Conservation (phyloP, 23 tunicate genomes). For the Diplosoma virens region DNA sequence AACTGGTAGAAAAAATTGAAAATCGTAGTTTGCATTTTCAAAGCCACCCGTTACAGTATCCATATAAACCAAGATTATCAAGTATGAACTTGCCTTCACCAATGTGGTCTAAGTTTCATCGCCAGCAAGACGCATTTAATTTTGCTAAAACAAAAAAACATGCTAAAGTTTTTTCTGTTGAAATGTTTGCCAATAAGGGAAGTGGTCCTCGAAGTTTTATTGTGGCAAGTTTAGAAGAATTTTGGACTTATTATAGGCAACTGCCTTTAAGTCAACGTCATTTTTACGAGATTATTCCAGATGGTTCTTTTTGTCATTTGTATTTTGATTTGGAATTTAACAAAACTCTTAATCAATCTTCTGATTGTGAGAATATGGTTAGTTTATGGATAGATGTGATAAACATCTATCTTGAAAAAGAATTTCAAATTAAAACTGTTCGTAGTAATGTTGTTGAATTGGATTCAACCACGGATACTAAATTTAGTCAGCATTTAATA, state of each 20-base stretch:
- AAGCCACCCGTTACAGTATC: constrained; percentile 27
- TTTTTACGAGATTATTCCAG: constrained; percentile 81
- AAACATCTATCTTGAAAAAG: constrained; percentile 10
- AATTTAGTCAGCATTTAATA: constrained; percentile 83
- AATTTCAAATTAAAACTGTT: constrained; percentile 23
- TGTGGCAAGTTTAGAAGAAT: constrained; percentile 69
- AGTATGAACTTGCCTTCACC: constrained; percentile 44
- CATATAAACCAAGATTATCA: constrained; percentile 59
- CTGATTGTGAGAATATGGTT: constrained; percentile 42
- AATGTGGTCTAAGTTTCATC: constrained; percentile 55
- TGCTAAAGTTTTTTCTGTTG: constrained; percentile 61
- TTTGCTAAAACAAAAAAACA: constrained; percentile 16
- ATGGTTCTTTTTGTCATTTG: constrained; percentile 58
- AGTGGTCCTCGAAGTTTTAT: constrained; percentile 59
- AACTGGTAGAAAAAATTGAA: constrained; percentile 16
- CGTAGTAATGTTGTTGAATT: constrained; percentile 50
- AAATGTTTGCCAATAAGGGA: neutral
- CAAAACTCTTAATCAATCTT: constrained; percentile 21
- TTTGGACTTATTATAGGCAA: constrained; percentile 71
- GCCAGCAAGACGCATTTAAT: constrained; percentile 59
- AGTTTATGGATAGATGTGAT: constrained; percentile 38
- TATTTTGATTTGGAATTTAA: constrained; percentile 87
- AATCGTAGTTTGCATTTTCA: constrained; percentile 25
- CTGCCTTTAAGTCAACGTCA: constrained; percentile 39
- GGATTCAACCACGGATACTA: constrained; percentile 59